A percentile compares a stretch with the other conserved stretches of the same genome.
These are phyloP conservation scores for Macrobrachium nipponense DNA, from an alignment of 1,140 invertebrate genomes.

Conservation along the genomic window DNA sequence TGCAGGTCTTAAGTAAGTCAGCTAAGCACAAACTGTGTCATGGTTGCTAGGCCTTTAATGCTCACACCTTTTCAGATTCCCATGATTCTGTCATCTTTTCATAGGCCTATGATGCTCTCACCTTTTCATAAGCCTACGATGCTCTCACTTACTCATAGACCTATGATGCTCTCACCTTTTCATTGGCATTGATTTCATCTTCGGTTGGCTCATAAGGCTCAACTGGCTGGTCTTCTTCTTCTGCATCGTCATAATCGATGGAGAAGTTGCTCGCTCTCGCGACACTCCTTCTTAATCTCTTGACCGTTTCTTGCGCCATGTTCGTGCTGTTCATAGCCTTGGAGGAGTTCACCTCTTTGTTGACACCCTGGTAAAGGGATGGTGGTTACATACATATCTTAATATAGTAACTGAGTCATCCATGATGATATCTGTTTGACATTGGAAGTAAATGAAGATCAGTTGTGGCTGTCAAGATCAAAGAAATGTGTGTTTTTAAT, in stretches of 20 bases:
- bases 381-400: neutral
- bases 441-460: neutral
- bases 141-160: constrained; percentile 35
- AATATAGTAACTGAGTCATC: no score
- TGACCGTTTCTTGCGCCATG: no score
- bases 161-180: constrained; percentile 20
- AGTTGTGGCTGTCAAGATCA: neutral
- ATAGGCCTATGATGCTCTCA: constrained; percentile 14
- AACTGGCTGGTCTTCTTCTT: neutral
- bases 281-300: no score
- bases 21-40: neutral
- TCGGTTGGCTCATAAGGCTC: constrained; percentile 14
- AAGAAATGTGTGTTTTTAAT: neutral
- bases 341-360: neutral
- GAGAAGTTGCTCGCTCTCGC: constrained; percentile 4
- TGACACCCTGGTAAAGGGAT: neutral
- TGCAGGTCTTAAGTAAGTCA: neutral
- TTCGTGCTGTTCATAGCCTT: neutral
- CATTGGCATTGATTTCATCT: constrained; percentile 39
- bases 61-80: no score
- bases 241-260: neutral
- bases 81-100: constrained; percentile 12
- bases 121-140: constrained; percentile 35
- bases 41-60: neutral
- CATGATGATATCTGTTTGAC: no score